phyloP scores from a whole-genome alignment of 2,797 vertebrate species.

The Chloroceryle inda region DNA sequence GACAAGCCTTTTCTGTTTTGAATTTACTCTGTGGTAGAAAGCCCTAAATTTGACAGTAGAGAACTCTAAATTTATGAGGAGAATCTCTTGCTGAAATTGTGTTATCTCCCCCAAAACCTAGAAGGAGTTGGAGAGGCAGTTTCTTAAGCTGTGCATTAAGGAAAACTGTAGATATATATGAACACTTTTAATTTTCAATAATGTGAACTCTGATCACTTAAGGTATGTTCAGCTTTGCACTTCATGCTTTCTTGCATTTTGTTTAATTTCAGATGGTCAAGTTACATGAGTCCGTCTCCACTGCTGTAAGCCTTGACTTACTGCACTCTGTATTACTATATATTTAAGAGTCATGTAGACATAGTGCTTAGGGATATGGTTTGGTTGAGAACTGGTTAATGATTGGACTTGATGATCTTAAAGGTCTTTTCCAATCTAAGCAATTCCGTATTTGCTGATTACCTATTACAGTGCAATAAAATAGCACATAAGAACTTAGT shows the following conservation, averaged over 20 bases:
- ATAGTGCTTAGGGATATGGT: too few species aligned
- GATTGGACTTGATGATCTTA: too few species aligned
- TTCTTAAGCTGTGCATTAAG: neutral
- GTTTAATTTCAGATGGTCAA: neutral
- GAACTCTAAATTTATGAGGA: neutral
- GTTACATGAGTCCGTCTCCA: neutral
- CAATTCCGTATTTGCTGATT: neutral
- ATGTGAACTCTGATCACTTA: neutral
- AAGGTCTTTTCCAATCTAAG: too few species aligned
- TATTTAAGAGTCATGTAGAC: too few species aligned
- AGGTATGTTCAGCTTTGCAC: neutral
- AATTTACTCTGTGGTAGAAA: neutral
- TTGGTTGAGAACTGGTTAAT: too few species aligned
- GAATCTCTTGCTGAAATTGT: neutral
- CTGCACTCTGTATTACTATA: neutral
- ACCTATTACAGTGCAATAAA: neutral
- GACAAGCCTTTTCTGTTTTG: neutral
- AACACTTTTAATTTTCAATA: neutral
- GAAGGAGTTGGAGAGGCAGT: neutral
- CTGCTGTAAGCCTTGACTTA: neutral
- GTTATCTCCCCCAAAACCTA: rapidly evolving
- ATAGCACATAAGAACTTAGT: neutral
- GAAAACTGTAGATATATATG: neutral
- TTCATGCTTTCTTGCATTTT: neutral
- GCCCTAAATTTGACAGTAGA: neutral